Conservation (phyloP, 2,888 invertebrate species). For the Drosophila nr. medialis region DNA sequence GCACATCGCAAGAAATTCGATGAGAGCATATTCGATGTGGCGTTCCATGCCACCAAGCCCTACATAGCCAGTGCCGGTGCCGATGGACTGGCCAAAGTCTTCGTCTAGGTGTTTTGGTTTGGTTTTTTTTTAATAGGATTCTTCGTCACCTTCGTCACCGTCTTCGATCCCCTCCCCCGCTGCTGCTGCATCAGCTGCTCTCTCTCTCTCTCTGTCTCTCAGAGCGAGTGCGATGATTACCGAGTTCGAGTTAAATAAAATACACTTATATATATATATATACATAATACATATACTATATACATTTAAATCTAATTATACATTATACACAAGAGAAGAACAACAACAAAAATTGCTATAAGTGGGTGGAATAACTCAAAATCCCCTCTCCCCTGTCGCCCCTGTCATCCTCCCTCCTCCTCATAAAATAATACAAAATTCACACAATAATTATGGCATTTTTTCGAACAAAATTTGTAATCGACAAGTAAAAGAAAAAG, state of each 20-base stretch:
- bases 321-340: constrained; percentile 53
- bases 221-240: constrained; percentile 54
- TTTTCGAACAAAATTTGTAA: constrained; percentile 49
- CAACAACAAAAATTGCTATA: constrained; percentile 51
- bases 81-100: constrained; percentile 99
- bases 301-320: constrained; percentile 71
- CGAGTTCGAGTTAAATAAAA: constrained; percentile 76
- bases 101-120: constrained; percentile 91
- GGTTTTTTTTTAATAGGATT: constrained; percentile 2
- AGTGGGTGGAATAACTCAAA: constrained; percentile 17
- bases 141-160: neutral
- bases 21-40: constrained; percentile 99
- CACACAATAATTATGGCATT: constrained; percentile 57
- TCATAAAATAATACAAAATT: constrained; percentile 17
- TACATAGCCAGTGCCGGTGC: constrained; percentile 99
- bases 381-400: neutral
- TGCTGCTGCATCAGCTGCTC: constrained; percentile 33
- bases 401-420: neutral
- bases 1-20: constrained; percentile 99
- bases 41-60: constrained; percentile 99
- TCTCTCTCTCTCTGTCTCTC: constrained; percentile 23
- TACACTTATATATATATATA: constrained; percentile 55
- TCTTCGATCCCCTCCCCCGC: neutral
- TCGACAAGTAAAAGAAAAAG: constrained; percentile 40
- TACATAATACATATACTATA: constrained; percentile 54